Evolutionary conservation across 1,140 invertebrate species (phyloP), one percentile per base, ranked within the genome.

Genomic region (Notospermus geniculatus): DNA sequence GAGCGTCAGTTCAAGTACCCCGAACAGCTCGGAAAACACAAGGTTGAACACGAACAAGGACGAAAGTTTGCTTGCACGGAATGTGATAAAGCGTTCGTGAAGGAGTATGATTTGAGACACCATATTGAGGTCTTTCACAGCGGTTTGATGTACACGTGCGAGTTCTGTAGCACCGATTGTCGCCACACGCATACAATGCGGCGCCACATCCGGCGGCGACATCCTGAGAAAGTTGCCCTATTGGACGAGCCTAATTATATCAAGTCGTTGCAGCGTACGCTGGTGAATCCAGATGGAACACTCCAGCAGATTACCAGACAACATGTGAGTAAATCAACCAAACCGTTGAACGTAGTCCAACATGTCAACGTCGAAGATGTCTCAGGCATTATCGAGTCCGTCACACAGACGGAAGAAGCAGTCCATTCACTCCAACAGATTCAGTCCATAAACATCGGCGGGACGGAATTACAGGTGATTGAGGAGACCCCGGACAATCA

Each of bases 71-170:
- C 65, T 19, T 81, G 79, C 58, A 57, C 70, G 11, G 60, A 76
- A 9, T 85, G 84, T 71, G 74, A 76, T 29, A 82, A 78, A 65
- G 69, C 69, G 36, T 84, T 85, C 70, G 72, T 80, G n/a, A 77
- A 79, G 46, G 66, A 72, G 43, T 79, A 78, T 65, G 80, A 84
- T 58, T 62, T 84, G 27, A 76, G 73, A 19, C 75, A 80, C 23
- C 83, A 84, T 62, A 62, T 76, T 22, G 72, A 77, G 36, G 66
- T 72, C 0, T 76, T 75, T 59, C 84, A 85, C 65, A 80, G 78
- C 53, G 80, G 81, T 13, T 70, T 78, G n/a, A 67, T 80, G 43
- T 84, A 82, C 65, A 67, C 77, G 1, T 85, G 84, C 68, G 74
- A 77, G 9, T 75, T 79, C 46, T 85, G 83, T 65, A 65, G 73